Conservation (phyloP, 2,113 vertebrate species). For the Cheilinus undulatus region DNA sequence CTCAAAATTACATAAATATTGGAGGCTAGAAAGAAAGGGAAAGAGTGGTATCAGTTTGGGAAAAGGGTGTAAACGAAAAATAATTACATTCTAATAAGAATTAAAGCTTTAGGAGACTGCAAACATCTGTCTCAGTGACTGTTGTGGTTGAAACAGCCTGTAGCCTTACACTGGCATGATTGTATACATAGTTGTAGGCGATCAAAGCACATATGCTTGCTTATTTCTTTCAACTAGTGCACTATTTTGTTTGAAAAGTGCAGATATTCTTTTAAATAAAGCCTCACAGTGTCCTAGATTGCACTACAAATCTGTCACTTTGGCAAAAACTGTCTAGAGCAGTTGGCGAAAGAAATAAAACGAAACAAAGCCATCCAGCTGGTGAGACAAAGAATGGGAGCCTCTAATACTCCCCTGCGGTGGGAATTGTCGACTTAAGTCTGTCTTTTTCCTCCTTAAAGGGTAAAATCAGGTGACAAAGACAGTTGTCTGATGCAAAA, state of each 20-base stretch:
- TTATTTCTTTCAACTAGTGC: not conserved
- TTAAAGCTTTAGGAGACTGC: no score
- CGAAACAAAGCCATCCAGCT: not conserved
- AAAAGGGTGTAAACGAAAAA: no score
- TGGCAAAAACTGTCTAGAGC: not conserved
- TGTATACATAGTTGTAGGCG: no score
- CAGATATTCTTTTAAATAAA: no score
- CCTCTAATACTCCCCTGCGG: no score
- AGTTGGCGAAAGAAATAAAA: not conserved
- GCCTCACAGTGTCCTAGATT: not conserved
- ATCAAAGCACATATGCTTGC: not conserved
- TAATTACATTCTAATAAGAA: no score
- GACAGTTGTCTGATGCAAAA: slow-evolving; percentile 12
- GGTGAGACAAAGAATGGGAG: not conserved
- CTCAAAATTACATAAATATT: no score
- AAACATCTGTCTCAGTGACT: no score
- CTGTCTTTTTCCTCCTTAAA: not conserved
- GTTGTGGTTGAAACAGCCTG: no score
- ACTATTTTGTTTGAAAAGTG: not conserved
- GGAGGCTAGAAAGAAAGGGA: no score
- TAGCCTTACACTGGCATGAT: no score
- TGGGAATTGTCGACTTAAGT: not conserved
- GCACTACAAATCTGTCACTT: not conserved
- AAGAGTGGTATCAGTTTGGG: no score
- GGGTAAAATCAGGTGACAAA: slow-evolving; percentile 12